phyloP scores from a whole-genome alignment of 2,113 vertebrate genomes.

The Hucho hucho region DNA sequence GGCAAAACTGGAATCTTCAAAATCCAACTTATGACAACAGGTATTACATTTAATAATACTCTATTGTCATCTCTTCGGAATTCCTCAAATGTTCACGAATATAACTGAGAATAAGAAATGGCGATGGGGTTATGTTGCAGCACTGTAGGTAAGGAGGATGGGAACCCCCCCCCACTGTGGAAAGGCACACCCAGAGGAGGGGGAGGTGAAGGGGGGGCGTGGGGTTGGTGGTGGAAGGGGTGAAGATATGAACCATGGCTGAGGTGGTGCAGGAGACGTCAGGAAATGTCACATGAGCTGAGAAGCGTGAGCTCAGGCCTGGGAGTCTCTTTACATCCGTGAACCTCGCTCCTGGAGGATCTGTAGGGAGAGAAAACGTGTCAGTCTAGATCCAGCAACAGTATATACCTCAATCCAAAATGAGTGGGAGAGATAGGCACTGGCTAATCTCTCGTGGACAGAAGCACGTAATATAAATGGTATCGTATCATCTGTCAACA shows the following conservation, averaged over 20 bases:
- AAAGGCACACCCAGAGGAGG: constrained; percentile 62
- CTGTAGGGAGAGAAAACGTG: constrained; percentile 59
- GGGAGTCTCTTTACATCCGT: constrained; percentile 81
- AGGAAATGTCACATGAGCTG: constrained; percentile 8
- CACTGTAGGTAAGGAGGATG: constrained; percentile 33
- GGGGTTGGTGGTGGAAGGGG: constrained; percentile 20
- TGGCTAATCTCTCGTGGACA: too few relatives aligned
- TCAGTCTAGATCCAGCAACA: too few relatives aligned
- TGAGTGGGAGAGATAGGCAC: too few relatives aligned
- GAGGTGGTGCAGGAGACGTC: constrained; percentile 1
- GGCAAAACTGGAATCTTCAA: constrained; percentile 18
- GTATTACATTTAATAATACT: constrained; percentile 33
- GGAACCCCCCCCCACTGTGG: constrained; percentile 40
- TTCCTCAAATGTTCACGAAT: constrained; percentile 10
- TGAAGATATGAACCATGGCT: constrained; percentile 7
- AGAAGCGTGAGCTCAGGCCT: background rate
- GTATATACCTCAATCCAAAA: too few relatives aligned
- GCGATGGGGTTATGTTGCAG: constrained; percentile 46
- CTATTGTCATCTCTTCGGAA: constrained; percentile 28
- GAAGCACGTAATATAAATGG: too few relatives aligned
- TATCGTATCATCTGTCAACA: too few relatives aligned
- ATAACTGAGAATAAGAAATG: constrained; percentile 20
- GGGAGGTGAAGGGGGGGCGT: constrained; percentile 11
- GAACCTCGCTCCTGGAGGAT: constrained; percentile 98
- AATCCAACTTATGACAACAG: constrained; percentile 1